Evolutionary conservation across 2,113 vertebrate species (phyloP).

Genomic region (Thymallus thymallus): DNA sequence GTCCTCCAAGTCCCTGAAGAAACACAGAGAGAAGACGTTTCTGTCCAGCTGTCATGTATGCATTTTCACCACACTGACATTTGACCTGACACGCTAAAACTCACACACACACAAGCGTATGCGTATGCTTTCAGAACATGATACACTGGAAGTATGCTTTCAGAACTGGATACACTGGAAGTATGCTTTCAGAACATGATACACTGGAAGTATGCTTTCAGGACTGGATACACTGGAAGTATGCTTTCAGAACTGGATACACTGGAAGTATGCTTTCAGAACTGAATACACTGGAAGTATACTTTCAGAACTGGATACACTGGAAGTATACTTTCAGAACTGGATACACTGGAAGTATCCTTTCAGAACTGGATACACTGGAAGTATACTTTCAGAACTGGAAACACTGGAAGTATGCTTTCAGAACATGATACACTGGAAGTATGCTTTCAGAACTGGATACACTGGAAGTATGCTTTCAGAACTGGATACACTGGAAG

Average conservation of each 20-base stretch:
- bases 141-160: background rate
- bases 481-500: background rate
- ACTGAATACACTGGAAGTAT: too few relatives aligned
- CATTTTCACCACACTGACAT: conserved; percentile 18
- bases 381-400: too few relatives aligned
- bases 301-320: background rate
- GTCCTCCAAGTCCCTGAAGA: conserved; percentile 81
- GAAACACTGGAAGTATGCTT: background rate
- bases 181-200: too few relatives aligned
- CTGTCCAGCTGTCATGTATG: conserved; percentile 49
- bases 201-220: background rate
- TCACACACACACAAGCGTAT: background rate
- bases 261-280: too few relatives aligned
- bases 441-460: too few relatives aligned
- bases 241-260: background rate
- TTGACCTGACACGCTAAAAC: conserved; percentile 38
- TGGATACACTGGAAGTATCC: too few relatives aligned
- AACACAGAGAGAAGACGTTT: conserved; percentile 43
- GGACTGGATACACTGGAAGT: background rate
- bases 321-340: too few relatives aligned
- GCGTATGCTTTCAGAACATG: background rate
- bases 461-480: background rate
- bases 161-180: background rate
- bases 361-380: background rate
- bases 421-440: background rate